Evolutionary conservation across 1,140 invertebrate species (phyloP), one percentile per base, ranked within the genome.

Genomic region (Ylistrum balloti): DNA sequence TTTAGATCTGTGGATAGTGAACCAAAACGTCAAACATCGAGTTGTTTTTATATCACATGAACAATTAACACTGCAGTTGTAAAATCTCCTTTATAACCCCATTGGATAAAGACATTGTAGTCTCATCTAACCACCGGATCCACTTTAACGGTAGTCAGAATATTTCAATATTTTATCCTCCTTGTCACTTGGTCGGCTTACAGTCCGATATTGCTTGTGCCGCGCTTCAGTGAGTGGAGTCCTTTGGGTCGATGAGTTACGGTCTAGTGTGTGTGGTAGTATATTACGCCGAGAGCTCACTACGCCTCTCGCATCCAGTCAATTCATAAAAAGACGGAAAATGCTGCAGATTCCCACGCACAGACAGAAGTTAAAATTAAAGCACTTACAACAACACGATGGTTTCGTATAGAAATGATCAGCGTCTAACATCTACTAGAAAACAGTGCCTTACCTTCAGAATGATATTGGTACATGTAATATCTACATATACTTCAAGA

Each of bases 111-210:
- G 56, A 74, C 56, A 74, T n/a, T 28, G 22, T 28, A 17, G 0
- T 0, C 1, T 5, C 22, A 9, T 22, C 1, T n/a, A 28, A 74
- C 28, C 56, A n/a, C 56, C 56, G n/a, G 56, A 7, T 74, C n/a
- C 56, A 74, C 56, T 74, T 74, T 28, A 74, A 74, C n/a, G 28
- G 28, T 74, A 74, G 22, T 74, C 22, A 22, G 11, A 74, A 74
- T 74, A 74, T 74, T 74, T 74, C 56, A 74, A n/a, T 74, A 74
- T 28, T n/a, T 74, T 74, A 74, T 74, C 56, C 56, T 28, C n/a
- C 9, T n/a, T 11, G 17, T 2, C 56, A 28, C 56, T 17, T 1
- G 17, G 5, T 28, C n/a, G 56, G 56, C 56, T 28, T n/a, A 74
- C 56, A 1, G 56, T 74, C 56, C 15, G 22, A 28, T 28, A 74